These are phyloP conservation scores for Lates calcarifer DNA, from an alignment of 2,113 vertebrate genomes.

Conservation along the genomic window DNA sequence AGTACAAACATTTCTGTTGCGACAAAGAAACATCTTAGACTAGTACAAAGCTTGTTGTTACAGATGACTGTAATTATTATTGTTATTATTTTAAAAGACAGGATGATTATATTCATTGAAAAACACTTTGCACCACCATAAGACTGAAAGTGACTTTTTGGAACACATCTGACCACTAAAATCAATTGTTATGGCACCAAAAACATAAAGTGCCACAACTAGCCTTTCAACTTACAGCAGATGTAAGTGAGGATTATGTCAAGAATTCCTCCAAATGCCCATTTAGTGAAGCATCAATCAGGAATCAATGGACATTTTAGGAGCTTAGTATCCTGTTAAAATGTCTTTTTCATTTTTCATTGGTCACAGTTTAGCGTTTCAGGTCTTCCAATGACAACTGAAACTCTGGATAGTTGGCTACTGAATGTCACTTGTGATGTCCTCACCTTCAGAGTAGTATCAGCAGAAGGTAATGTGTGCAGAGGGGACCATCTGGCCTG, in stretches of 20 bases:
- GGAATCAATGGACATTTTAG: neutral
- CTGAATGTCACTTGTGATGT: slow-evolving; percentile 71
- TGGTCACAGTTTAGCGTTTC: slow-evolving; percentile 16
- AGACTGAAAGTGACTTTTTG: slow-evolving; percentile 35
- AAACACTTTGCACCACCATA: slow-evolving; percentile 5
- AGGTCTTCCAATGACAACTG: slow-evolving; percentile 25
- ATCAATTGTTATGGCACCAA: slow-evolving; percentile 30
- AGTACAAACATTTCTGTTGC: neutral
- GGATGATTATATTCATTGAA: slow-evolving; percentile 25
- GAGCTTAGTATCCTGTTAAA: neutral
- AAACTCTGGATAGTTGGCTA: slow-evolving; percentile 37
- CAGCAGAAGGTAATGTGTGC: slow-evolving; percentile 70
- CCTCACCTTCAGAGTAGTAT: slow-evolving; percentile 77
- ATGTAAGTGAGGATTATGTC: slow-evolving; percentile 25
- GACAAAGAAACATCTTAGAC: neutral
- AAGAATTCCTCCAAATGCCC: slow-evolving; percentile 13
- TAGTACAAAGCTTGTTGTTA: neutral
- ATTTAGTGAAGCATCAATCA: slow-evolving; percentile 9
- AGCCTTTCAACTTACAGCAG: slow-evolving; percentile 49
- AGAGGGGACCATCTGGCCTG: slow-evolving; percentile 81
- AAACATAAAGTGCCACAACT: slow-evolving; percentile 57
- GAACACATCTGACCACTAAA: slow-evolving; percentile 11
- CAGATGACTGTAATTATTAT: neutral
- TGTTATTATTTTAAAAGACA: neutral
- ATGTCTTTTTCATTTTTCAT: neutral